Base-by-base conservation (phyloP, 2,797 vertebrate genomes). In the Caiman crocodilus region DNA sequence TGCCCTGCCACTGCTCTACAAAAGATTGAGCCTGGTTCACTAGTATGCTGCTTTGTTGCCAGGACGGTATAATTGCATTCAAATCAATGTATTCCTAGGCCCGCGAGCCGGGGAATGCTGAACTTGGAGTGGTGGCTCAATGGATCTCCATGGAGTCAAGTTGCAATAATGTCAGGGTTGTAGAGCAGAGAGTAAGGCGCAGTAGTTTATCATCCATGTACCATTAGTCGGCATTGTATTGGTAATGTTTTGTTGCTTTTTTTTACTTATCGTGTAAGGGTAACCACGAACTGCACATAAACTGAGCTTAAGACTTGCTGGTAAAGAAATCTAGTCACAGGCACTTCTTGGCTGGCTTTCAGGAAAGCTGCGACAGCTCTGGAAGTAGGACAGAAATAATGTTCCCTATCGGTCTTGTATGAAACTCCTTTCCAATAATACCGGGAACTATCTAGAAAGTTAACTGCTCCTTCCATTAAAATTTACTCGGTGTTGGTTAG, bases 241-340 rank as follows among this genome's bases (percentile, higher is more conserved):
- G 23, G 56, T 14, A 86, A 86, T 82, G 1, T 3, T 85, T 82
- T 90, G 63, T 90, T 56, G 15, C 77, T 74, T 81, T 13, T 13
- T 75, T 94, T 28, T 76, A 63, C 69, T 73, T 14, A 83, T 96
- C 93, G 95, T 65, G 96, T 95, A 96, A 94, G 94, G 91, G 94
- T 95, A 96, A 92, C 95, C 95, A 63, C 56, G 57, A 90, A 79
- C 90, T 4, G 91, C 92, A 91, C 96, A 95, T 96, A 97, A 96
- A 82, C 88, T 35, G 85, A 95, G 94, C 93, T 93, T 92, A 88
- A 86, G 79, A 94, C 28, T 84, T 87, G 23, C 26, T 14, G 42
- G 50, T 18, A 85, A 86, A 94, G 63, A 85, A 94, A 92, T 61
- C 76, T 92, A n/a, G 76, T 87, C 65, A 20, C n/a, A 79, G 20